A percentile compares a stretch with the other conserved stretches of the same genome.
Conservation (phyloP, 1,140 invertebrate species). For the Eumeta japonica region DNA sequence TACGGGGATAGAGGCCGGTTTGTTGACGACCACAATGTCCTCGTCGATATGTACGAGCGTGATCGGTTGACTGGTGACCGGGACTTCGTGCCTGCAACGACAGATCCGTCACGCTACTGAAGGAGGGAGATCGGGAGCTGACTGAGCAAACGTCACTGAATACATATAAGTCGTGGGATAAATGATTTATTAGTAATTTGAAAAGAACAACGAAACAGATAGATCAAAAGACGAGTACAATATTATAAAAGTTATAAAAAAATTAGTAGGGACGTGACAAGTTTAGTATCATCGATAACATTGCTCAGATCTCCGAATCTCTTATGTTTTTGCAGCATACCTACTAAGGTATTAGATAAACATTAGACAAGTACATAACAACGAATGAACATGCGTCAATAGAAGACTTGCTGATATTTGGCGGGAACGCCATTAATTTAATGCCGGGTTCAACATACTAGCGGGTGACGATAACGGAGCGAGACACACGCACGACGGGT, state of each 20-base stretch:
- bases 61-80: conserved; percentile 90
- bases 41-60: conserved; percentile 96
- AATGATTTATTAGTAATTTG: not conserved
- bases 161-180: not conserved
- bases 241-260: no score
- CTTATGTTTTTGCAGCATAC: no score
- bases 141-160: conserved; percentile 20
- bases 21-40: conserved; percentile 98
- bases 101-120: conserved; percentile 43
- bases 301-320: no score
- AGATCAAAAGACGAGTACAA: no score
- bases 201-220: no score
- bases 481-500: no score
- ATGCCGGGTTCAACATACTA: no score
- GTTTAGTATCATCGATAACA: no score
- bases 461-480: not conserved
- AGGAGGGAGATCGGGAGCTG: conserved; percentile 13
- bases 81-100: conserved; percentile 94
- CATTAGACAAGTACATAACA: conserved; percentile 34
- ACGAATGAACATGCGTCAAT: conserved; percentile 50
- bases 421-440: no score
- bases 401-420: no score
- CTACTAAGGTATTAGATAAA: no score
- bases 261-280: no score
- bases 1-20: conserved; percentile 98